Conservation (phyloP, 2,797 vertebrate species). For the Nannoperca obscura region DNA sequence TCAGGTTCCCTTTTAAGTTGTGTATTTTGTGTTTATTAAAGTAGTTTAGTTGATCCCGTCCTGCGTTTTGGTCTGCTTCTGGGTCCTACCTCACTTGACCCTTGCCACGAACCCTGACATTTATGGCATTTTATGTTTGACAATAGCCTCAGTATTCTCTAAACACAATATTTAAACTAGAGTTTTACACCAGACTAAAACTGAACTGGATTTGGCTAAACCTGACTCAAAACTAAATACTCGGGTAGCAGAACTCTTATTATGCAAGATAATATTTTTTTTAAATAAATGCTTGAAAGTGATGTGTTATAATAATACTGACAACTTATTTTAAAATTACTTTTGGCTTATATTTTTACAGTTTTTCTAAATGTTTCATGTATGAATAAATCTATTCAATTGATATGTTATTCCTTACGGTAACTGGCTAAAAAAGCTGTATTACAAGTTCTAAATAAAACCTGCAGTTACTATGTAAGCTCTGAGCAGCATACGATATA, state of each 20-base stretch:
- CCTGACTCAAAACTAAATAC: not conserved
- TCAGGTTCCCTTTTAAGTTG: no score
- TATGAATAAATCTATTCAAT: not conserved
- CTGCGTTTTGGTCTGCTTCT: no score
- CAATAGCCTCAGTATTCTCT: not conserved
- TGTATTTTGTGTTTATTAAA: no score
- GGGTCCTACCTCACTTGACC: no score
- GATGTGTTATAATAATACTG: not conserved
- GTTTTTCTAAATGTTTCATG: not conserved
- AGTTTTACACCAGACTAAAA: not conserved
- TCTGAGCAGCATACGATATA: not conserved
- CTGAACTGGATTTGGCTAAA: not conserved
- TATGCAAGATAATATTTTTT: not conserved
- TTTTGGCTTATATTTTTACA: not conserved
- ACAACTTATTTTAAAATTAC: not conserved
- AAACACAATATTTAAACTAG: not conserved
- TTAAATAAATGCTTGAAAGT: not conserved
- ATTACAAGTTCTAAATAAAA: not conserved
- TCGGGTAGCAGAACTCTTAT: not conserved
- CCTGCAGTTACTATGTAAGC: not conserved
- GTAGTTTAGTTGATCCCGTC: no score
- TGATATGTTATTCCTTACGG: not conserved
- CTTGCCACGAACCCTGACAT: no score
- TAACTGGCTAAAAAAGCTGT: not conserved
- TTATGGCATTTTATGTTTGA: not conserved